phyloP scores from a whole-genome alignment of 2,113 vertebrate species.

The Trichomycterus rosablanca region DNA sequence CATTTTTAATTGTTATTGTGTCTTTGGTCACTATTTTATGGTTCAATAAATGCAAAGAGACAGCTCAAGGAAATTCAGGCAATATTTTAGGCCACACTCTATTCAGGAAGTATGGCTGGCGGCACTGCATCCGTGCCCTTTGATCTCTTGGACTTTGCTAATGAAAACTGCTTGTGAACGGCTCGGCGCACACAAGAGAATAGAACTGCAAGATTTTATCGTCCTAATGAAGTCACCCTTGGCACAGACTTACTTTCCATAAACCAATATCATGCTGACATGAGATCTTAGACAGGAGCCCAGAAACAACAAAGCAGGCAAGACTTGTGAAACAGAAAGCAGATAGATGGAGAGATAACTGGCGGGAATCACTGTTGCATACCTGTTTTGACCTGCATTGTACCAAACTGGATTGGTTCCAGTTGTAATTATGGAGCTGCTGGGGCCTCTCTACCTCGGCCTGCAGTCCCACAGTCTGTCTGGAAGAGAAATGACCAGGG shows the following conservation, averaged over 20 bases:
- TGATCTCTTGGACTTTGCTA: slow-evolving; percentile 31
- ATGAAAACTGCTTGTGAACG: slow-evolving; percentile 23
- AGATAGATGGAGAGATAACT: slow-evolving; percentile 30
- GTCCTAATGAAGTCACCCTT: slow-evolving; percentile 34
- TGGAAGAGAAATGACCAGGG: slow-evolving; percentile 35
- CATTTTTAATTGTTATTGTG: too few relatives aligned
- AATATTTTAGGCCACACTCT: slow-evolving; percentile 17
- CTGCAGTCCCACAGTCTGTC: not conserved
- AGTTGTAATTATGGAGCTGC: slow-evolving; percentile 27
- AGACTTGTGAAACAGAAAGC: slow-evolving; percentile 34
- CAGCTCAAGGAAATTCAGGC: slow-evolving; percentile 25
- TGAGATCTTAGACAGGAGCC: slow-evolving; percentile 12
- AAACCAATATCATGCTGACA: slow-evolving; percentile 33
- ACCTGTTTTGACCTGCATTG: slow-evolving; percentile 37
- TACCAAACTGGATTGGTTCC: slow-evolving; percentile 18
- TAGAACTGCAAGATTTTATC: slow-evolving; percentile 32
- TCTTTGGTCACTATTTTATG: too few relatives aligned
- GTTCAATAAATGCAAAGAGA: not conserved
- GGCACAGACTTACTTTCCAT: slow-evolving; percentile 28
- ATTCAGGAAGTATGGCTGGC: not conserved
- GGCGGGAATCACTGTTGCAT: slow-evolving; percentile 7
- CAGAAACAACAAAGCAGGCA: slow-evolving; percentile 20
- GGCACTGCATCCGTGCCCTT: slow-evolving; percentile 1
- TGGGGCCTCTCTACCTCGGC: not conserved
- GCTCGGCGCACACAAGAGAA: slow-evolving; percentile 17